Percentiles rank a stretch among this genome's conserved stretches.
Evolutionary conservation across 2,113 vertebrate species (phyloP).

Genomic region (Protobothrops mucrosquamatus): DNA sequence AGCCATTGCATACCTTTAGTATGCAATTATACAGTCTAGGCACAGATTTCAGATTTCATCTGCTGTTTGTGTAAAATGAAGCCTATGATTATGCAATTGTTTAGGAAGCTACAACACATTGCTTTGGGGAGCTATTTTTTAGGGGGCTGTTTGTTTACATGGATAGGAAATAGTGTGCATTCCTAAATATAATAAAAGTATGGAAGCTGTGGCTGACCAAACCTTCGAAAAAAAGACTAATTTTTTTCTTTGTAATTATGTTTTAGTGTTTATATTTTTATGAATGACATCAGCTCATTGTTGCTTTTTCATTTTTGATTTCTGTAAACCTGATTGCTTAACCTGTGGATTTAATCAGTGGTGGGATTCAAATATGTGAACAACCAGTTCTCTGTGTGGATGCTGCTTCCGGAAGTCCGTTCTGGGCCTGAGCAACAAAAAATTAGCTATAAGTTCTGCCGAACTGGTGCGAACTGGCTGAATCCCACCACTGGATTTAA

Average conservation of each 20-base stretch:
- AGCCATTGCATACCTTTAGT: neutral
- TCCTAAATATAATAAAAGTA: neutral
- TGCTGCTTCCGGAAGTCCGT: no score
- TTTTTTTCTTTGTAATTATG: neutral
- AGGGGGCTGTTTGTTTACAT: neutral
- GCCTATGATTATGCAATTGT: neutral
- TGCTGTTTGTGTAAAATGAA: neutral
- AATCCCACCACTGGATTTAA: neutral
- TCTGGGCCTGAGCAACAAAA: no score
- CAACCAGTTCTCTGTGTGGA: no score
- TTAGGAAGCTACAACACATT: neutral
- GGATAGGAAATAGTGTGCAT: neutral
- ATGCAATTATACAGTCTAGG: neutral
- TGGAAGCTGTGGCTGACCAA: neutral
- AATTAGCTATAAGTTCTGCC: no score
- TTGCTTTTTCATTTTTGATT: neutral
- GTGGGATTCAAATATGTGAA: no score
- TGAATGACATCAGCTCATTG: neutral
- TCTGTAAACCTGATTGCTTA: neutral
- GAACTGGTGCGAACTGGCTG: no score
- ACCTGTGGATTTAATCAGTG: neutral
- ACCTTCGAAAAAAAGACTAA: neutral
- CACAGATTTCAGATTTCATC: neutral
- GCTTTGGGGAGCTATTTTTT: neutral
- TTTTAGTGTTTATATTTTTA: neutral